Evolutionary conservation across 2,113 vertebrate species (phyloP).

Genomic region (Illadopsis cleaveri): DNA sequence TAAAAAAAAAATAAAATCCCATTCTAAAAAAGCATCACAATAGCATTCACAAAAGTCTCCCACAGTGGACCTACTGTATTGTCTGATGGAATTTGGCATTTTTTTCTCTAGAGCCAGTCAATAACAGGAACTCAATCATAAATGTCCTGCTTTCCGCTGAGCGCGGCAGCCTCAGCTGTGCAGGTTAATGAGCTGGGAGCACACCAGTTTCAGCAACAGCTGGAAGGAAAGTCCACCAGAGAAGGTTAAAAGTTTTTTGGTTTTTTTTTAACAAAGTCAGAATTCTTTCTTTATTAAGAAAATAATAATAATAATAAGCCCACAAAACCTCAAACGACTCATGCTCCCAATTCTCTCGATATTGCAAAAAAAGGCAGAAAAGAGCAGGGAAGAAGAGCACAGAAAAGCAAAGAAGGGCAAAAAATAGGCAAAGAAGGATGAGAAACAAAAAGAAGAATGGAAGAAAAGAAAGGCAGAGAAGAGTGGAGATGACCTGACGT

Average conservation of each 20-base stretch:
- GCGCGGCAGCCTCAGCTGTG: constrained; percentile 67
- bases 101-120: constrained; percentile 78
- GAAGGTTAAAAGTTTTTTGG: not conserved
- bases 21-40: constrained; percentile 17
- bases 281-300: not conserved
- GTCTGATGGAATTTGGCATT: constrained; percentile 62
- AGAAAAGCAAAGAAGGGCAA: not conserved
- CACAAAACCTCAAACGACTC: not conserved
- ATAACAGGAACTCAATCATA: constrained; percentile 94
- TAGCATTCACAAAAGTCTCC: not conserved
- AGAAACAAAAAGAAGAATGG: not conserved
- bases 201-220: constrained; percentile 69
- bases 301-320: not conserved
- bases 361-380: not conserved
- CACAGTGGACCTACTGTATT: constrained; percentile 60
- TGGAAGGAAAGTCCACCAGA: constrained; percentile 22
- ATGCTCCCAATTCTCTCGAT: accelerated
- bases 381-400: not conserved
- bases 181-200: constrained; percentile 56
- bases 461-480: not conserved
- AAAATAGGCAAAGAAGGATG: not conserved
- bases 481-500: not conserved
- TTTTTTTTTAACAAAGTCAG: constrained; percentile 33
- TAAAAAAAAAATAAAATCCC: not conserved
- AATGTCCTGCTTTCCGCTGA: constrained; percentile 86